Evolutionary conservation across 2,888 invertebrate genomes (phyloP).

Genomic region (Chrysopilus asiliformis): DNA sequence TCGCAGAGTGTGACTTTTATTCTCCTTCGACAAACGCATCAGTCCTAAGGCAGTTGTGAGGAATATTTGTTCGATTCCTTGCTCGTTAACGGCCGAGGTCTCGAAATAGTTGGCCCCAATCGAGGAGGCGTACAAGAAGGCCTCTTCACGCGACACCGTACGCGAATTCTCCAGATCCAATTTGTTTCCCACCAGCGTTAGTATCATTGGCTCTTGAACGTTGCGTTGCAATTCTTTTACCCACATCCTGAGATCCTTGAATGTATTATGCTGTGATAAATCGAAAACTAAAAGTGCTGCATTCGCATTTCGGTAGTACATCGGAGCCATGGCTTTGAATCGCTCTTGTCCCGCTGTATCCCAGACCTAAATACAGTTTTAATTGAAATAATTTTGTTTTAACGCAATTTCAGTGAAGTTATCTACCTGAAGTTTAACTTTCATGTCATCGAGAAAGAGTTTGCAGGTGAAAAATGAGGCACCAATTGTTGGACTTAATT

Average conservation of each 20-base stretch:
- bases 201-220: slow-evolving; percentile 63
- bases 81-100: slow-evolving; percentile 66
- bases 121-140: slow-evolving; percentile 57
- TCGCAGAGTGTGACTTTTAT: slow-evolving; percentile 40
- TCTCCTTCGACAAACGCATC: slow-evolving; percentile 40
- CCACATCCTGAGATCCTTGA: slow-evolving; percentile 73
- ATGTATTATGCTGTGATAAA: slow-evolving; percentile 60
- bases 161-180: slow-evolving; percentile 55
- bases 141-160: slow-evolving; percentile 52
- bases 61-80: slow-evolving; percentile 65
- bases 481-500: slow-evolving; percentile 73
- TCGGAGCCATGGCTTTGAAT: slow-evolving; percentile 84
- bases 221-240: slow-evolving; percentile 65
- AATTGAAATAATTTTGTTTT: background rate
- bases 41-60: slow-evolving; percentile 49
- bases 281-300: slow-evolving; percentile 82
- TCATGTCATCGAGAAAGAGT: slow-evolving; percentile 54
- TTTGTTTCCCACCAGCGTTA: slow-evolving; percentile 78
- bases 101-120: slow-evolving; percentile 79
- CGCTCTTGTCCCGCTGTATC: slow-evolving; percentile 36
- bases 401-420: no score
- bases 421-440: slow-evolving; percentile 65
- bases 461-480: slow-evolving; percentile 83
- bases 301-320: slow-evolving; percentile 88
- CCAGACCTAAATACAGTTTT: slow-evolving; percentile 27